Percentiles rank a stretch among this genome's conserved stretches.
phyloP scores from a whole-genome alignment of 2,113 vertebrate species.

The Raphicerus campestris region DNA sequence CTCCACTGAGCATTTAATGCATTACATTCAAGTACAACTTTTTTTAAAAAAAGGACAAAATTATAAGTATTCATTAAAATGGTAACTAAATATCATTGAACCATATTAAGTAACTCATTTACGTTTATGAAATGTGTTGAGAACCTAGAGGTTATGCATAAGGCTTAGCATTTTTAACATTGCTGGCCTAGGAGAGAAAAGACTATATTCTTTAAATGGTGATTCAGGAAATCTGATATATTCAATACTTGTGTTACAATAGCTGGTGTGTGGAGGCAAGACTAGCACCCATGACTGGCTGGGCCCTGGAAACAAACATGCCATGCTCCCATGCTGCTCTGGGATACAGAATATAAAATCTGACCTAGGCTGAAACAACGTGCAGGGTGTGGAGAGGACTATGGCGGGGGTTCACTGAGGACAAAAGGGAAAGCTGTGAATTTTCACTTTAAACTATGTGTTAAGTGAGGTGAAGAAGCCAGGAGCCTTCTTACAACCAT shows the following conservation, averaged over 20 bases:
- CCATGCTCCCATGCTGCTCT: not conserved
- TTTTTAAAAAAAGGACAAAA: constrained; percentile 35
- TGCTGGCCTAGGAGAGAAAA: not conserved
- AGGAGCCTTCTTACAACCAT: not conserved
- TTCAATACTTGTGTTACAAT: not conserved
- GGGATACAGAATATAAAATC: not conserved
- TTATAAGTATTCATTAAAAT: constrained; percentile 31
- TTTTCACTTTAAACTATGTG: not conserved
- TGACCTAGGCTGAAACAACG: not conserved
- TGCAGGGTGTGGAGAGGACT: not conserved
- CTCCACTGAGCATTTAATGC: not conserved
- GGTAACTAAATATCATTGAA: not conserved
- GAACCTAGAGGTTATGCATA: not conserved
- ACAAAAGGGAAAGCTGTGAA: not conserved
- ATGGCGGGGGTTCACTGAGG: not conserved
- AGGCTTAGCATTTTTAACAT: not conserved
- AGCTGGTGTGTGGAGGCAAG: constrained; percentile 1
- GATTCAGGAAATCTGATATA: not conserved
- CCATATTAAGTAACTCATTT: not conserved
- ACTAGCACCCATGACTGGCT: not conserved
- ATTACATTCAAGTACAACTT: constrained; percentile 7
- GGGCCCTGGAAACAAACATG: not conserved
- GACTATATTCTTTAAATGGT: not conserved
- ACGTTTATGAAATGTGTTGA: constrained; percentile 6
- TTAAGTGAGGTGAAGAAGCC: not conserved